Evolutionary conservation across 2,113 vertebrate genomes (phyloP).

Genomic region (Ceuthmochares aereus): DNA sequence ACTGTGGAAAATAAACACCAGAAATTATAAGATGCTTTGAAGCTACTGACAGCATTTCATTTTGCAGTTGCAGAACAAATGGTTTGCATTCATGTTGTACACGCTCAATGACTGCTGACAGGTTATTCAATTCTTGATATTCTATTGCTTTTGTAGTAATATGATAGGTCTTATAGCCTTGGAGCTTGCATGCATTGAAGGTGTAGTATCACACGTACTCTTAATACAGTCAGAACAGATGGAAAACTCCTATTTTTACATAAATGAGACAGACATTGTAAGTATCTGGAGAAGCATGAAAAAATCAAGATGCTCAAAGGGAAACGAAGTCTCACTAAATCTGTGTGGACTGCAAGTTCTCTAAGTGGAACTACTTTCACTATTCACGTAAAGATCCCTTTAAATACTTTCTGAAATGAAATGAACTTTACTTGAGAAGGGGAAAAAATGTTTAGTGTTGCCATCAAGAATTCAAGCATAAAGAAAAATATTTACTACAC

Average conservation of each 20-base stretch:
- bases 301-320: background rate
- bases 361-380: background rate
- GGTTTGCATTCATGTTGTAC: background rate
- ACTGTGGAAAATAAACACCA: background rate
- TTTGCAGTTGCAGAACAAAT: background rate
- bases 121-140: background rate
- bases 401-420: background rate
- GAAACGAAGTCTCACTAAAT: background rate
- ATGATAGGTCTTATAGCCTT: background rate
- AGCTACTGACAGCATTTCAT: background rate
- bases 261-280: background rate
- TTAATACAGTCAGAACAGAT: background rate
- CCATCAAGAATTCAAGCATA: background rate
- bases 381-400: background rate
- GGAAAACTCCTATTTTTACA: background rate
- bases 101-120: background rate
- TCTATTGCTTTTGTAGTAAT: background rate
- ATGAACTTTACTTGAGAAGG: background rate
- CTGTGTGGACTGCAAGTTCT: background rate
- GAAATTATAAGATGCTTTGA: conserved; percentile 1
- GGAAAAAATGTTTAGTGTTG: background rate
- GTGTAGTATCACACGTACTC: background rate
- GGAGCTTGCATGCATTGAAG: background rate
- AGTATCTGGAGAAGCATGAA: background rate
- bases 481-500: background rate